Base-by-base conservation (phyloP, 30 jellyfish, hydroid and myxozoan species). In the Rhopilema esculentum region DNA sequence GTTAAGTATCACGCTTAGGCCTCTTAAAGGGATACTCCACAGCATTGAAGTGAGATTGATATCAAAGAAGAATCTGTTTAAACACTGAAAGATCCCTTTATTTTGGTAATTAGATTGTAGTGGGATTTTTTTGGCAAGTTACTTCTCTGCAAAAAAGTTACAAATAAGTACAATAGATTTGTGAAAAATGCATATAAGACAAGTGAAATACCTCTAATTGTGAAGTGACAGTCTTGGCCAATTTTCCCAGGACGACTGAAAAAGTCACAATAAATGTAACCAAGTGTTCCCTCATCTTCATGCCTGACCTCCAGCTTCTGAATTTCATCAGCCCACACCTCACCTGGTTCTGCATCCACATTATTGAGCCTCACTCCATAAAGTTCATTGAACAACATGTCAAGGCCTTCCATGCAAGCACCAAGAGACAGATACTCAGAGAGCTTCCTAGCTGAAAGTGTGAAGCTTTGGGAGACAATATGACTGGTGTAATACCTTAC, bases 401-500 rank as follows among this genome's bases (percentile, higher is more conserved):
- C 87, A 16, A 93, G 88, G 27, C 97, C 98, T 26, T 93, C 97
- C 98, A 93, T 93, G 78, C 98, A 93, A 40, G 97, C 82, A 21
- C 98, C 98, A 48, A 93, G 85, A 1, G 97, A 88, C 57, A 93
- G 85, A 66, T 82, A 93, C 69, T 93, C 98, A 4, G 95, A 71
- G 24, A 93, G 75, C 72, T 85, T 77, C 32, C 86, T 49, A 22
- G 98, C 33, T 22, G 91, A 72, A 4, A 93, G 82, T 18, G 89
- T 93, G 53, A 72, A 93, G 33, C 83, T 88, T 77, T 93, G 93
- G 0, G 96, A 80, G 7, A 83, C 79, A 25, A 89, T 71, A 19
- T 73, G 79, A 57, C 94, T 84, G 1, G 95, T 93, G 96, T 88
- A 93, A 64, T 84, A 84, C 57, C 93, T 79, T 21, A 93, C 64